Base-by-base conservation (phyloP, 2,113 vertebrate species). In the Prochilodus magdalenae region DNA sequence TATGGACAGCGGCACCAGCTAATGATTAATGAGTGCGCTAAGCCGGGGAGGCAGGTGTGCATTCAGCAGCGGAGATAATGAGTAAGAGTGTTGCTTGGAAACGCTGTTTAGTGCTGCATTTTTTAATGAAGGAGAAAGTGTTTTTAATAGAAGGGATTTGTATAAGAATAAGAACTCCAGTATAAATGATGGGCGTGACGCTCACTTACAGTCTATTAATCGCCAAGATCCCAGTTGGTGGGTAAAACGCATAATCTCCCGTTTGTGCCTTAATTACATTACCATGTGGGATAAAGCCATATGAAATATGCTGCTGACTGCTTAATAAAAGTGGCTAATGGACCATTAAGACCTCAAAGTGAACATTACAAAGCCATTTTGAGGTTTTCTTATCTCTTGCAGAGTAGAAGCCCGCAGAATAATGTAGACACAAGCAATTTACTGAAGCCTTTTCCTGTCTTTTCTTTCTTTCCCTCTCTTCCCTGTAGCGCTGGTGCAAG, bases 401-500 rank as follows among this genome's bases (percentile, higher is more conserved):
- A 57, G 62, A 14, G 29, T 36, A 63, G 55, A 29, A 66, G 8
- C n/a, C 24, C 66, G 47, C 24, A 40, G 63, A 4, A 11, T 30
- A 71, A 76, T 70, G 60, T 57, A 4, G n/a, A 16, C 63, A 27
- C n/a, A 0, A 81, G 51, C 26, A 36, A 59, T 75, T 60, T 66
- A 66, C 80, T 70, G 22, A 69, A 40, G n/a, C 26, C 33, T 70
- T 40, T 44, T 44, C 2, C 29, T 70, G 22, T 40, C 65, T 67
- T 33, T 33, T 75, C 59, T 15, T 77, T 15, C 27, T 16, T 87
- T 89, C 89, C 65, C 51, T 79, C 74, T 87, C 88, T 88, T 65
- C 44, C 82, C 90, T 90, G 60, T 92, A 99, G 98, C 98, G 81
- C 95, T 99, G 90, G 97, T 99, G 93, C 97, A 98, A 96, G 97